Percentiles rank a stretch among this genome's conserved stretches.
phyloP scores from a whole-genome alignment of 2,113 vertebrate species.

The Protobothrops flavoviridis region DNA sequence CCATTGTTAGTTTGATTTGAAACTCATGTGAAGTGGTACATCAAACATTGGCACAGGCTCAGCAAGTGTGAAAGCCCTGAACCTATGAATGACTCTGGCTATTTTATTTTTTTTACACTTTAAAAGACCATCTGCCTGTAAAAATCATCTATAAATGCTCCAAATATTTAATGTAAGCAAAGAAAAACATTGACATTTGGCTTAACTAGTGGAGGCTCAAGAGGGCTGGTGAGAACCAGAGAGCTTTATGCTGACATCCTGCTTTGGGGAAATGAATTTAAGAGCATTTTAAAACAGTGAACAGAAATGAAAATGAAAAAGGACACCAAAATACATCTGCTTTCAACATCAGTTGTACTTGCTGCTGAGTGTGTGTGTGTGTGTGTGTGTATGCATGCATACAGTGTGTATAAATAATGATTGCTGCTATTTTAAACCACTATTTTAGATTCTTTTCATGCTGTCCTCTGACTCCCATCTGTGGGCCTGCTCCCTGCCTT shows the following conservation, averaged over 20 bases:
- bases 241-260: slow-evolving; percentile 12
- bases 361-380: too few species aligned
- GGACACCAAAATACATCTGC: background rate
- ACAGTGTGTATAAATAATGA: background rate
- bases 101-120: slow-evolving; percentile 36
- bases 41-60: slow-evolving; percentile 69
- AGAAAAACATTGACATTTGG: slow-evolving; percentile 19
- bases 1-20: slow-evolving; percentile 59
- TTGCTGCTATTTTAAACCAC: background rate
- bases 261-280: slow-evolving; percentile 1
- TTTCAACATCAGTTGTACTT: background rate
- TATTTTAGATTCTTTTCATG: background rate
- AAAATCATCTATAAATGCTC: slow-evolving; percentile 36
- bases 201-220: background rate
- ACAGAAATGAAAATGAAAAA: background rate
- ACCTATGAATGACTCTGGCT: slow-evolving; percentile 29
- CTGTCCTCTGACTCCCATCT: background rate
- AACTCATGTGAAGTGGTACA: slow-evolving; percentile 69
- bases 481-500: background rate
- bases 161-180: slow-evolving; percentile 26
- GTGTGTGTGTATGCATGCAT: background rate
- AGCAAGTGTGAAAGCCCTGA: slow-evolving; percentile 3
- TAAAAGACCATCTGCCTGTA: slow-evolving; percentile 49
- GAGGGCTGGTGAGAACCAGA: background rate
- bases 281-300: slow-evolving; percentile 1